These are phyloP conservation scores for Tenualosa thibaudeaui DNA, from an alignment of 2,797 vertebrate genomes.

Conservation along the genomic window DNA sequence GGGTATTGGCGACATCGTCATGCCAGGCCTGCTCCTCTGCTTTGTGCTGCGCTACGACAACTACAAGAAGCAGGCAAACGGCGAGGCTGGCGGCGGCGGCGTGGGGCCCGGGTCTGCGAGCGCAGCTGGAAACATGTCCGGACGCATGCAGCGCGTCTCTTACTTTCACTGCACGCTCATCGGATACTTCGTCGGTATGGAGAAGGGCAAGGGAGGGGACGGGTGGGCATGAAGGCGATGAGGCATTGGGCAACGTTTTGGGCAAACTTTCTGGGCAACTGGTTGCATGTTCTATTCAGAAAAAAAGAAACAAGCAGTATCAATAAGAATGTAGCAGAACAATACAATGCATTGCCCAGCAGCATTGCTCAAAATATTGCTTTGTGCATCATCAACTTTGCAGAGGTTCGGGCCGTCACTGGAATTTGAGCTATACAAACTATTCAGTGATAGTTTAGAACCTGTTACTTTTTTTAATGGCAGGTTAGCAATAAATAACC, in stretches of 20 bases:
- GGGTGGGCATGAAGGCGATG: neutral
- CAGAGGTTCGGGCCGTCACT: too few species aligned
- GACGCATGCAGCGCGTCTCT: constrained; percentile 98
- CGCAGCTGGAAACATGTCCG: constrained; percentile 81
- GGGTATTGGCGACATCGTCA: constrained; percentile 98
- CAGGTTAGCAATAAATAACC: neutral
- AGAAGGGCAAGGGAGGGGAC: constrained; percentile 10
- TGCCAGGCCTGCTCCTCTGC: constrained; percentile 96
- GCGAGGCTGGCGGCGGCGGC: constrained; percentile 81
- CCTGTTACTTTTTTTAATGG: too few species aligned
- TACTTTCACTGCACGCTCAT: constrained; percentile 99
- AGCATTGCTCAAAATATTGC: too few species aligned
- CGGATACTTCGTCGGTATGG: constrained; percentile 97
- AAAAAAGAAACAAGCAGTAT: too few species aligned
- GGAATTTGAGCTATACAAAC: too few species aligned
- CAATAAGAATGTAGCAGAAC: too few species aligned
- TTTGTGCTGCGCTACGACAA: constrained; percentile 98
- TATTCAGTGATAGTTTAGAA: too few species aligned
- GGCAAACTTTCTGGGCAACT: too few species aligned
- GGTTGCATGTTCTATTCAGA: too few species aligned
- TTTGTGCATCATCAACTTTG: too few species aligned
- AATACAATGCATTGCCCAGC: too few species aligned
- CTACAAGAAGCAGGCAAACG: constrained; percentile 94
- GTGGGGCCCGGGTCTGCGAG: constrained; percentile 62
- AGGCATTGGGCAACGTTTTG: too few species aligned